These are phyloP conservation scores for Prochilodus magdalenae DNA, from an alignment of 2,113 vertebrate genomes.

Conservation along the genomic window DNA sequence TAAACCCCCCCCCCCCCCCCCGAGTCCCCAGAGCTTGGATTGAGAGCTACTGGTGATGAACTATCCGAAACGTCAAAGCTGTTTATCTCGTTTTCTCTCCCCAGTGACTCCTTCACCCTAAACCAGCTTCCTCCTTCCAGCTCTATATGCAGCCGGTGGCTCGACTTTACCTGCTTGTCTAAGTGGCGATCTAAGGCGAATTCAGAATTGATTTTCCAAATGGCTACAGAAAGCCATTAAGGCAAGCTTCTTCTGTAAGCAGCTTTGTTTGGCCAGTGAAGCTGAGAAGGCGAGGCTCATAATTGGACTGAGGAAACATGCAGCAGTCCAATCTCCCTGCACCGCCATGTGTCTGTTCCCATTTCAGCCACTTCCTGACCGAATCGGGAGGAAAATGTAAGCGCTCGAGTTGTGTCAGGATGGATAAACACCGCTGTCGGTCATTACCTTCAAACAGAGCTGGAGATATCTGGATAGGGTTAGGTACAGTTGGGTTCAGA, in stretches of 20 bases:
- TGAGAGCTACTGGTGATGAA: background rate
- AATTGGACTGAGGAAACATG: constrained; percentile 25
- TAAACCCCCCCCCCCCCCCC: too few species aligned
- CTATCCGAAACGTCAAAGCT: constrained; percentile 2
- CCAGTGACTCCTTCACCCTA: constrained; percentile 27
- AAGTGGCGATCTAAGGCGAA: constrained; percentile 9
- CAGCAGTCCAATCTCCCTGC: constrained; percentile 1
- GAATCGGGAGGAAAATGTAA: constrained; percentile 39
- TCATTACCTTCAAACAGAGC: constrained; percentile 4
- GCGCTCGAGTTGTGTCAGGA: constrained; percentile 29
- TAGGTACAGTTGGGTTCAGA: background rate
- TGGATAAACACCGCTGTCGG: constrained; percentile 47
- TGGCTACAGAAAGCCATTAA: constrained; percentile 30
- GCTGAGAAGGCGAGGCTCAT: background rate
- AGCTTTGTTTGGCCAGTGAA: constrained; percentile 14
- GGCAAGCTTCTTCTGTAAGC: constrained; percentile 15
- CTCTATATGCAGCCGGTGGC: constrained; percentile 3
- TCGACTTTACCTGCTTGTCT: constrained; percentile 20
- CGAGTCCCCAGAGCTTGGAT: background rate
- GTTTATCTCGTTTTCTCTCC: constrained; percentile 1
- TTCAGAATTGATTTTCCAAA: constrained; percentile 6
- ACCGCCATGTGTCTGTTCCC: constrained; percentile 7
- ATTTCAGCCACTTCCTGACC: constrained; percentile 22
- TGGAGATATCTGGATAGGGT: background rate
- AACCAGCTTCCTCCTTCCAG: constrained; percentile 11